A percentile compares a stretch with the other conserved stretches of the same genome.
These are phyloP conservation scores for Teleopsis dalmanni DNA, from an alignment of 1,140 invertebrate species.

Conservation along the genomic window DNA sequence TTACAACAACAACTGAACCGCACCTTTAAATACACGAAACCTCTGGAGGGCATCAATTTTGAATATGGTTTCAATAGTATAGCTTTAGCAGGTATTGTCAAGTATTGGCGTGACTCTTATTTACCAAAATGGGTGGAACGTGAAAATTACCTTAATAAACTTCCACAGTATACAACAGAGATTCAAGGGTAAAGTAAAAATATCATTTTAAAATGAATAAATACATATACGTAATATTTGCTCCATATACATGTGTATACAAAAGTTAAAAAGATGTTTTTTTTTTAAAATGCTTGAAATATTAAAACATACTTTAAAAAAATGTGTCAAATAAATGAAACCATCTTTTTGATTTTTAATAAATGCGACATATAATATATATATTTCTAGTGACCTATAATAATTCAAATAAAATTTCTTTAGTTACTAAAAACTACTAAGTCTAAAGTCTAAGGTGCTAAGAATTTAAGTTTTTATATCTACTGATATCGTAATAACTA, in stretches of 20 bases:
- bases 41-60: constrained; percentile 62
- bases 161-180: constrained; percentile 65
- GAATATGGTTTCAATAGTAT: constrained; percentile 70
- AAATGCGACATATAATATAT: too few relatives aligned
- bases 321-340: too few relatives aligned
- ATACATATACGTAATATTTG: background rate
- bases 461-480: too few relatives aligned
- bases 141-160: constrained; percentile 59
- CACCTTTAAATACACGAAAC: constrained; percentile 48
- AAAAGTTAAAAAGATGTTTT: too few relatives aligned
- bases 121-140: constrained; percentile 58
- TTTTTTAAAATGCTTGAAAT: background rate
- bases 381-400: too few relatives aligned
- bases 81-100: constrained; percentile 56
- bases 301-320: too few relatives aligned
- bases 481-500: too few relatives aligned
- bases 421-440: too few relatives aligned
- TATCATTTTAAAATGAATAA: background rate
- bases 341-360: too few relatives aligned
- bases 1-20: constrained; percentile 53
- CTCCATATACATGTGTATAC: too few relatives aligned
- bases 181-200: constrained; percentile 50
- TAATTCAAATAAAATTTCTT: too few relatives aligned
- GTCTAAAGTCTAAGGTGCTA: too few relatives aligned
- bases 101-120: constrained; percentile 67